Conservation (phyloP, 2,888 invertebrate genomes). For the Ptilodon capucinus region DNA sequence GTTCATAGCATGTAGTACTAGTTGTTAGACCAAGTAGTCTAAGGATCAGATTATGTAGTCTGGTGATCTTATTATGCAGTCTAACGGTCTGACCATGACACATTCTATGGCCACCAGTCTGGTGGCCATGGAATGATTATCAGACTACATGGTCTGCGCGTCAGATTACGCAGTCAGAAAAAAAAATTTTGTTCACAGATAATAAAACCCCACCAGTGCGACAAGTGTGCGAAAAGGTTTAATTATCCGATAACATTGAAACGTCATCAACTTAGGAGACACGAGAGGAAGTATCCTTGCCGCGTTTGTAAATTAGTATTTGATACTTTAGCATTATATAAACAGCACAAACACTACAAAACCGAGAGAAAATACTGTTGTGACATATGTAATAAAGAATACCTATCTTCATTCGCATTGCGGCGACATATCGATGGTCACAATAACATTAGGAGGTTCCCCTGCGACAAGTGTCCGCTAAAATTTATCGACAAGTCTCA, state of each 20-base stretch:
- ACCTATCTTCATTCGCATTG: neutral
- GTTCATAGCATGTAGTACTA: no score
- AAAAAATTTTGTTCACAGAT: neutral
- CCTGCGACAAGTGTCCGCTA: conserved; percentile 4
- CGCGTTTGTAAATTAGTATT: conserved; percentile 8
- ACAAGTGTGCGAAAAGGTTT: conserved; percentile 6
- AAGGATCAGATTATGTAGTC: no score
- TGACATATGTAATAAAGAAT: conserved; percentile 5
- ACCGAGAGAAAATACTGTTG: conserved; percentile 1
- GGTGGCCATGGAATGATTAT: no score
- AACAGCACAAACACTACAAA: fast-evolving
- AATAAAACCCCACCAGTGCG: conserved; percentile 6
- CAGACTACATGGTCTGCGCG: no score
- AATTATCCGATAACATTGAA: neutral
- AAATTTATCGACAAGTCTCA: conserved; percentile 12
- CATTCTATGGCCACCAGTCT: no score
- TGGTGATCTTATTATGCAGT: no score
- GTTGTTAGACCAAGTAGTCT: no score
- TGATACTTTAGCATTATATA: neutral
- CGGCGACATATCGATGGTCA: conserved; percentile 16
- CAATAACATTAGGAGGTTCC: conserved; percentile 2
- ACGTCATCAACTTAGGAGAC: conserved; percentile 16
- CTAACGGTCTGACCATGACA: no score
- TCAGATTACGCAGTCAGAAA: no score
- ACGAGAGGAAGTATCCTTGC: conserved; percentile 18